Evolutionary conservation across 2,797 vertebrate genomes (phyloP).

Genomic region (Monodelphis domestica): DNA sequence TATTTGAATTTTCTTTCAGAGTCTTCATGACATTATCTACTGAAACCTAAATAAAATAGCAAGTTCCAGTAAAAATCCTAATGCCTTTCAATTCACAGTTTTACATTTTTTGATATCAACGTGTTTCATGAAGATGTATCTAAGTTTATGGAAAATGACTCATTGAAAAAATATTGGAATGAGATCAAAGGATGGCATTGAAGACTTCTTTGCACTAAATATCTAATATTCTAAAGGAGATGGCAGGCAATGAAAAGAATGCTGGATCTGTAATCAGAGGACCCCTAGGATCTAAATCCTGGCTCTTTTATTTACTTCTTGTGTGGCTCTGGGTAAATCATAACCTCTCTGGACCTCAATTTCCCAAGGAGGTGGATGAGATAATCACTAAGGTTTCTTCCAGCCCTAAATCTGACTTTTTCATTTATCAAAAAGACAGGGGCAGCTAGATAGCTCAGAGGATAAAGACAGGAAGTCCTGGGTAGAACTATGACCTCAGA

Average conservation of each 20-base stretch:
- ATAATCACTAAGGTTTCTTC: not conserved
- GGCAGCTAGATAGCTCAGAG: no score
- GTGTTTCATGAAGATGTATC: not conserved
- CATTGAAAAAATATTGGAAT: no score
- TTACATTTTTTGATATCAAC: not conserved
- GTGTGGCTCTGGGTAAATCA: not conserved
- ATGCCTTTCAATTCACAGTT: not conserved
- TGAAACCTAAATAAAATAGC: conserved; percentile 89
- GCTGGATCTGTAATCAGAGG: not conserved
- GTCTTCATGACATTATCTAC: conserved; percentile 97
- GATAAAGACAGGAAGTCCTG: no score
- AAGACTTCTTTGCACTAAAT: not conserved
- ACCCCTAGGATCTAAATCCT: not conserved
- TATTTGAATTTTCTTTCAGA: conserved; percentile 97
- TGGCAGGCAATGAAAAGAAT: not conserved
- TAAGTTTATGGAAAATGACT: conserved; percentile 19
- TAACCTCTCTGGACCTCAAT: not conserved
- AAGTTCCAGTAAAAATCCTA: conserved; percentile 43
- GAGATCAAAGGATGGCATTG: no score
- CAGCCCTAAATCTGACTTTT: not conserved
- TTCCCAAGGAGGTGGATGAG: not conserved
- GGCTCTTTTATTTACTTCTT: not conserved
- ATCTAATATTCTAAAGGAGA: not conserved
- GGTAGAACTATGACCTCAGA: no score
- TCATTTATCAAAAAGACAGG: not conserved